phyloP scores from a whole-genome alignment of 1,140 invertebrate genomes.

The Frieseomelitta varia region DNA sequence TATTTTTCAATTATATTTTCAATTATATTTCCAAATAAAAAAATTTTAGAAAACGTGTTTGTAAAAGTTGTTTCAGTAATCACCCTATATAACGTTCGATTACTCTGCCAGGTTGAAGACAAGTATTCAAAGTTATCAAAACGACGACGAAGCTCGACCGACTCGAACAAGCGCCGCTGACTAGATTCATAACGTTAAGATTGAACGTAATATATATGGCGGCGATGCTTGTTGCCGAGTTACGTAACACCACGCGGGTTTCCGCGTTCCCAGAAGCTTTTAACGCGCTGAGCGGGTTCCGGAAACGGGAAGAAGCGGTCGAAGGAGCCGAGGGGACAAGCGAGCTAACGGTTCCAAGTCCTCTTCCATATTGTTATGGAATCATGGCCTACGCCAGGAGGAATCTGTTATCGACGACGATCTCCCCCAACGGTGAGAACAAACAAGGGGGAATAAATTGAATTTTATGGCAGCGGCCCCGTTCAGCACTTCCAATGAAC shows the following conservation, averaged over 20 bases:
- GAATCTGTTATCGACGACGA: slow-evolving; percentile 59
- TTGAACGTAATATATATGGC: neutral
- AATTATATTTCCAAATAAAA: too few species aligned
- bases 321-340: slow-evolving; percentile 41
- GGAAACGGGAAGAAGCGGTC: slow-evolving; percentile 56
- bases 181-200: neutral
- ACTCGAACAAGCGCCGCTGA: too few species aligned
- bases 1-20: too few species aligned
- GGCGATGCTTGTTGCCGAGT: neutral
- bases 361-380: slow-evolving; percentile 53
- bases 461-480: slow-evolving; percentile 44
- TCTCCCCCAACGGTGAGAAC: slow-evolving; percentile 55
- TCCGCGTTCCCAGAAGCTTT: slow-evolving; percentile 44
- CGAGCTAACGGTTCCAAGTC: slow-evolving; percentile 43
- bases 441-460: slow-evolving; percentile 66
- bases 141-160: too few species aligned
- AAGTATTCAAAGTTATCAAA: too few species aligned
- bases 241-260: slow-evolving; percentile 11
- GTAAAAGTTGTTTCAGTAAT: too few species aligned
- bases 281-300: slow-evolving; percentile 21
- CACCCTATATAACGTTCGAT: too few species aligned
- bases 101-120: too few species aligned
- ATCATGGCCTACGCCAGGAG: slow-evolving; percentile 37
- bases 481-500: neutral
- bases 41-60: too few species aligned